A percentile compares a stretch with the other conserved stretches of the same genome.
phyloP scores from a whole-genome alignment of 1,140 invertebrate genomes.

The Monomorium pharaonis region DNA sequence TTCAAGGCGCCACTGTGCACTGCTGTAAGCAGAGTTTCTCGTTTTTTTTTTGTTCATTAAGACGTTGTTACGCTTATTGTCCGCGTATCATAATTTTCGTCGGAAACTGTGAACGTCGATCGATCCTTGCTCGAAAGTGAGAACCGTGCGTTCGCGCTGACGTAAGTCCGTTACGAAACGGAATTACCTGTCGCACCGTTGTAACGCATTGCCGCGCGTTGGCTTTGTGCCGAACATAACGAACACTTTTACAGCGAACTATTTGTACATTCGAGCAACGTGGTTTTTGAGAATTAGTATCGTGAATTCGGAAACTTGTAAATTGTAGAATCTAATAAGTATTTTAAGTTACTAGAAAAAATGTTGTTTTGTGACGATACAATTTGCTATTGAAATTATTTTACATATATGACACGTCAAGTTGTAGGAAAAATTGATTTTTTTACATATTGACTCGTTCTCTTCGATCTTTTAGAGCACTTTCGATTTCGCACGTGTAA shows the following conservation, averaged over 20 bases:
- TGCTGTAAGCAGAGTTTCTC: not conserved
- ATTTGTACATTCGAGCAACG: not conserved
- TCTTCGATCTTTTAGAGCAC: conserved; percentile 13
- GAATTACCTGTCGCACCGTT: conserved; percentile 12
- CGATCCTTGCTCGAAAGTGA: not conserved
- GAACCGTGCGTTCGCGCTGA: conserved; percentile 4
- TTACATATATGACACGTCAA: no score
- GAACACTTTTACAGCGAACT: conserved; percentile 18
- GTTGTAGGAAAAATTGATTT: not conserved
- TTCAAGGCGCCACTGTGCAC: conserved; percentile 19
- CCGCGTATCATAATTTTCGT: not conserved
- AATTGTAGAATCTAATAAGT: not conserved
- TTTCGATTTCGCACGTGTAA: conserved; percentile 31
- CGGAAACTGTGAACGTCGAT: not conserved
- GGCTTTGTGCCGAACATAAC: not conserved
- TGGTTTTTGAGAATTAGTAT: not conserved
- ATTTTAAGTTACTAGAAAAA: not conserved
- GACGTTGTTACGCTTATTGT: conserved; percentile 20
- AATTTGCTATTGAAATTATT: not conserved
- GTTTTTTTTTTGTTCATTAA: conserved; percentile 63
- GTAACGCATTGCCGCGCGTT: not conserved
- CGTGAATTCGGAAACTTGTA: not conserved
- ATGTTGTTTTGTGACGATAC: not conserved
- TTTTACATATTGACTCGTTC: not conserved
- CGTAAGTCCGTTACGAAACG: not conserved